Base-by-base conservation (phyloP, 2,888 invertebrate genomes). In the Pardosa pseudoannulata region DNA sequence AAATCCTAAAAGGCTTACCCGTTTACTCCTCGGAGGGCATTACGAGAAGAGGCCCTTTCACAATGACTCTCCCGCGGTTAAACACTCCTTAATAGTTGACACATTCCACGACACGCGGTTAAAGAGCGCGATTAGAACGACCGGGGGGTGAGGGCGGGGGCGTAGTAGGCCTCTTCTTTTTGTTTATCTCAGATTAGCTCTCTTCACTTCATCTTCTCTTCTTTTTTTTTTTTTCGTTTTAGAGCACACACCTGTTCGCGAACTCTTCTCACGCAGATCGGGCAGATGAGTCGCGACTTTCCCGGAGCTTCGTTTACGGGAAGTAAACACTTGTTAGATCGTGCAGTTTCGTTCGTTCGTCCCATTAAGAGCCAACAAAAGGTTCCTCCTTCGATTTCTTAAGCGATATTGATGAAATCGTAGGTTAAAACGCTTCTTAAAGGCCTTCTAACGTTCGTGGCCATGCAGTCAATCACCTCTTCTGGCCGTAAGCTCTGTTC, bases 1-100 rank as follows among this genome's bases (percentile, higher is more conserved):
- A 87, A 87, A 87, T 87, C 87, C 87, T 87, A 87, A 87, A 87
- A 82, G 87, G 87, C 87, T 87, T 87, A 87, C 78, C 46, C 73
- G 70, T 79, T 85, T 72, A 85, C 78, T 85, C 82, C 82, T 71
- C 76, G 72, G 87, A 87, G 82, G 78, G 82, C 76, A 76, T 78
- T 76, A 87, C 71, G 76, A 70, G 79, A 83, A 83, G 82, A 83
- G 85, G 70, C 75, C 75, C 73, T 86, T 78, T 79, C 74, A 79
- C 85, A 86, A 86, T 79, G 85, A 79, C 79, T 86, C 79, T 79
- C 73, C 73, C 64, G 70, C 79, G 79, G 85, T 86, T 86, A 86
- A 86, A 86, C 85, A 74, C 79, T 79, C 68, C 79, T 86, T 86
- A 86, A 86, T 86, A 86, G 85, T 86, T 86, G 85, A 85, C 85